A percentile compares a stretch with the other conserved stretches of the same genome.
These are phyloP conservation scores for Mactra quadrangularis DNA, from an alignment of 1,140 invertebrate species.

Conservation along the genomic window DNA sequence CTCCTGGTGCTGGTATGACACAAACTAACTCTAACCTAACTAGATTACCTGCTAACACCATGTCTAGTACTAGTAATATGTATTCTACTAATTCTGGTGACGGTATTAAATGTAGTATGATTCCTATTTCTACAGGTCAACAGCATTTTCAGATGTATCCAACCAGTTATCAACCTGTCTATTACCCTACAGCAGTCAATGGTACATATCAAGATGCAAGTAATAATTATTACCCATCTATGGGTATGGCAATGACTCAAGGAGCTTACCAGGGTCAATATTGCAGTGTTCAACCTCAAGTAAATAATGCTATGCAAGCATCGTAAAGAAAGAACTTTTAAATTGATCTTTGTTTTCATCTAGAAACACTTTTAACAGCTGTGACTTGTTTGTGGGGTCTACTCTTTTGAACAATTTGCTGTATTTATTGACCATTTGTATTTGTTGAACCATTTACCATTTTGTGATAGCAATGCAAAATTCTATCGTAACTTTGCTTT, in stretches of 20 bases:
- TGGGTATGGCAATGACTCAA: background rate
- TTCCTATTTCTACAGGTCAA: constrained; percentile 57
- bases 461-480: no score
- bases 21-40: constrained; percentile 17
- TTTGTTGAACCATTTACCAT: no score
- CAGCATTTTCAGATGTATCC: constrained; percentile 19
- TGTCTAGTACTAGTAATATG: constrained; percentile 40
- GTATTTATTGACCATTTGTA: no score
- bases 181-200: background rate
- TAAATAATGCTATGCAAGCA: constrained; percentile 19
- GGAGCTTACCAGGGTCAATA: constrained; percentile 1
- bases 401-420: no score
- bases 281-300: constrained; percentile 28
- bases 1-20: constrained; percentile 6
- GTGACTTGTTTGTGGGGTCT: no score
- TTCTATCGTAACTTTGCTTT: no score
- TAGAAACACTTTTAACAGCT: no score
- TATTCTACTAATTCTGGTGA: constrained; percentile 33
- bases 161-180: constrained; percentile 10
- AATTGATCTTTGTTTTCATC: no score
- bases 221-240: constrained; percentile 2
- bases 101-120: constrained; percentile 58
- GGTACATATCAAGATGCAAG: constrained; percentile 1
- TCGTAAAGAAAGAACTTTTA: constrained; percentile 12
- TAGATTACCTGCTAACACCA: constrained; percentile 6